These are phyloP conservation scores for Scaptodrosophila lebanonensis DNA, from an alignment of 1,140 invertebrate species.

Conservation along the genomic window DNA sequence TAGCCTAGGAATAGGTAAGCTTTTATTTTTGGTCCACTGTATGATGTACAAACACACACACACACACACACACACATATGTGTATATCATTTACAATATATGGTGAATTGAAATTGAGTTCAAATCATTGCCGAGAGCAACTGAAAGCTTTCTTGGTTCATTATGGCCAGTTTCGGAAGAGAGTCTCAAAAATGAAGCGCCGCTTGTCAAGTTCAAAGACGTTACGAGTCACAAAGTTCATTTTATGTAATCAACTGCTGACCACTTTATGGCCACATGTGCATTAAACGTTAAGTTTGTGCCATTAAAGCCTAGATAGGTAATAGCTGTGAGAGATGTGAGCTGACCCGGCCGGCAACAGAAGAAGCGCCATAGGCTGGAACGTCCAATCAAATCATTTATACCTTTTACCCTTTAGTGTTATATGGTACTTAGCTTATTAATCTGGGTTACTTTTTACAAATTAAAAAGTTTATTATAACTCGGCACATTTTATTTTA, in stretches of 20 bases:
- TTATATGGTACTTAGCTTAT: too few relatives aligned
- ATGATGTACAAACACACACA: neutral
- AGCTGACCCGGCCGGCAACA: slow-evolving; percentile 19
- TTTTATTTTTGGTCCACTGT: slow-evolving; percentile 29
- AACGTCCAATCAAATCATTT: neutral
- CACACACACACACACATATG: too few relatives aligned
- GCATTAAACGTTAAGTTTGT: slow-evolving; percentile 56
- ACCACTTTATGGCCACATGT: slow-evolving; percentile 43
- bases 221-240: slow-evolving; percentile 59
- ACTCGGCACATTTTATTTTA: too few relatives aligned
- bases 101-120: too few relatives aligned
- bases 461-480: too few relatives aligned
- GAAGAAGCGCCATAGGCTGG: neutral
- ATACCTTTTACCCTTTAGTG: too few relatives aligned
- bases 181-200: too few relatives aligned
- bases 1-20: slow-evolving; percentile 25
- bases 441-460: too few relatives aligned
- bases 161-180: too few relatives aligned
- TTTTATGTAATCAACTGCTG: slow-evolving; percentile 38
- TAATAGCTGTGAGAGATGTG: slow-evolving; percentile 28
- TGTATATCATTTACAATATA: too few relatives aligned
- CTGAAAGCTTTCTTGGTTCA: too few relatives aligned
- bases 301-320: slow-evolving; percentile 49
- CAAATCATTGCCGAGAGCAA: too few relatives aligned
- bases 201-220: slow-evolving; percentile 59